Conservation (phyloP, 2,797 vertebrate species). For the Bufotes viridis region DNA sequence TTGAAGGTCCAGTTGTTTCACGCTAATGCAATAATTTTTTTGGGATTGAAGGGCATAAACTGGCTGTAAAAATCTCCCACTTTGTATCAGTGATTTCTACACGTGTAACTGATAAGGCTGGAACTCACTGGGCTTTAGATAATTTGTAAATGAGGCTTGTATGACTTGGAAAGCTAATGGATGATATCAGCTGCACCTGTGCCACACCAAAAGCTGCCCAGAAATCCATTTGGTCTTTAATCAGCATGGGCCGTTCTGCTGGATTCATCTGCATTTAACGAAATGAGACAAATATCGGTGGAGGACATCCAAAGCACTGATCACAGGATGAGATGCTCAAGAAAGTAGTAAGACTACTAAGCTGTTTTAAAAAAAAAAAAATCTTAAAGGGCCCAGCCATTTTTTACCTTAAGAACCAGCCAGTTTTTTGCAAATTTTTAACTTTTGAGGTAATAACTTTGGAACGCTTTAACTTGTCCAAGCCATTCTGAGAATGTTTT, state of each 20-base stretch:
- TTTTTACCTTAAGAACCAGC: no score
- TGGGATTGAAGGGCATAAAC: slow-evolving; percentile 8
- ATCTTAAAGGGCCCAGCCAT: no score
- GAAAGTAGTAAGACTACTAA: no score
- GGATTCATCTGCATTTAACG: slow-evolving; percentile 17
- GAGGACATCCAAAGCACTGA: slow-evolving; percentile 5
- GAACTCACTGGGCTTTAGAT: slow-evolving; percentile 4
- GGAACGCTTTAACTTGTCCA: no score
- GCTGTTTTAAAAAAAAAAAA: no score
- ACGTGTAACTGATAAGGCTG: slow-evolving; percentile 6
- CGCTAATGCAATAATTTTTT: slow-evolving; percentile 46
- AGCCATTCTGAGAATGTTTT: no score
- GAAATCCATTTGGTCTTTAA: slow-evolving; percentile 53
- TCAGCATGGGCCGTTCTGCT: slow-evolving; percentile 23
- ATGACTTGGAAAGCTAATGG: slow-evolving; percentile 27
- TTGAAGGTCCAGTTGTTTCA: slow-evolving; percentile 3
- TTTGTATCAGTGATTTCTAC: slow-evolving; percentile 18
- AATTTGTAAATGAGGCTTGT: slow-evolving; percentile 53
- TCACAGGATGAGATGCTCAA: neutral
- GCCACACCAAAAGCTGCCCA: slow-evolving; percentile 33
- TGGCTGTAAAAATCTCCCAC: slow-evolving; percentile 23
- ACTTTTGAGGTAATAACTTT: no score
- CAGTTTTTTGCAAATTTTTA: no score
- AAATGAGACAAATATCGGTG: slow-evolving; percentile 31
- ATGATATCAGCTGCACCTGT: slow-evolving; percentile 48